Conservation (phyloP, 2,888 invertebrate genomes). For the Amphiduros pacificus region DNA sequence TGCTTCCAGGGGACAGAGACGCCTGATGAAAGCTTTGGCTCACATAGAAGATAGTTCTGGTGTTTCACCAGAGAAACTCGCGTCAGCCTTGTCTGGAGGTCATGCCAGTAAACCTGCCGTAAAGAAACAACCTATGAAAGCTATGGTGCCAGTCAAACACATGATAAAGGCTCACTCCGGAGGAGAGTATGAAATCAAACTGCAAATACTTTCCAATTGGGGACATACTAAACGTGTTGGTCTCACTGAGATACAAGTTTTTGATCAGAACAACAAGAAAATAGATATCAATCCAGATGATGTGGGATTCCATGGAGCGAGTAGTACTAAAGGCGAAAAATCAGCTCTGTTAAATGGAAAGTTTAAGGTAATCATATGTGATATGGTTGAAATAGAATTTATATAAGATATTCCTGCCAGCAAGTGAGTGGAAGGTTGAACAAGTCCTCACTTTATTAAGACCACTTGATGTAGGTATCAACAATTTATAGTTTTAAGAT, state of each 20-base stretch:
- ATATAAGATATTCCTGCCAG: no score
- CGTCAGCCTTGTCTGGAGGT: not conserved
- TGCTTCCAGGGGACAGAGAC: conserved; percentile 46
- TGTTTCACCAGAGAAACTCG: not conserved
- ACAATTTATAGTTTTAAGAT: no score
- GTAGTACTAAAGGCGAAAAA: conserved; percentile 35
- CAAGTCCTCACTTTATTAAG: no score
- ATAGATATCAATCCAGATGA: conserved; percentile 40
- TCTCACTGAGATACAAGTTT: conserved; percentile 56
- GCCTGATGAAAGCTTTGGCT: conserved; percentile 44
- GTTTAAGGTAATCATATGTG: conserved; percentile 55
- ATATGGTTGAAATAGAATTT: no score
- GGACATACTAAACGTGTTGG: conserved; percentile 52
- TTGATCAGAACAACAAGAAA: conserved; percentile 39
- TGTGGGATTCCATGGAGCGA: conserved; percentile 43
- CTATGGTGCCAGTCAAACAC: conserved; percentile 10
- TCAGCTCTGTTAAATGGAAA: conserved; percentile 52
- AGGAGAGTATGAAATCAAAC: not conserved
- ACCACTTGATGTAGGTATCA: no score
- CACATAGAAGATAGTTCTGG: conserved; percentile 38
- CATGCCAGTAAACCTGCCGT: no score
- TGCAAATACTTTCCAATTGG: conserved; percentile 53
- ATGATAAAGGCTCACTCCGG: conserved; percentile 5
- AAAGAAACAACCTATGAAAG: conserved; percentile 11
- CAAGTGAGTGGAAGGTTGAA: no score